Evolutionary conservation across 2,888 invertebrate species (phyloP), one percentile per base, ranked within the genome.

Genomic region (Netelia fuscicornis): DNA sequence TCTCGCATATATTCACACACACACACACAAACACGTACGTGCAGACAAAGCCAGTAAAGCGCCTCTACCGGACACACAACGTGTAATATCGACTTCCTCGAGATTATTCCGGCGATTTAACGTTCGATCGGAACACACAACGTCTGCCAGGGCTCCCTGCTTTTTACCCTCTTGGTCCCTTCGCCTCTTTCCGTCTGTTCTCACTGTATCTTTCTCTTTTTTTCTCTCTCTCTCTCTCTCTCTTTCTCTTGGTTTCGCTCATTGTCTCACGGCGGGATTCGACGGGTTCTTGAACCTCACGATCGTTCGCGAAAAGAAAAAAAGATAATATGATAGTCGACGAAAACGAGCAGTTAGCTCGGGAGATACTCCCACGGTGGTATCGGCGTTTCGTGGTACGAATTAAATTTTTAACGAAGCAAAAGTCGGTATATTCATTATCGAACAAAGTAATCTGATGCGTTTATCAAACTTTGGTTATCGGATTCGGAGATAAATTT

Each of bases 31-130:
- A 17, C 17, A 17, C 10, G 67, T 52, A 44, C 0, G 37, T 37
- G 37, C 37, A 42, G 17, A 30, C 25, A 25, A 25, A 71, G 17
- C 54, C n/a, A 78, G 52, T 60, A 79, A 72, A 65, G 23, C 9
- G 72, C 56, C 65, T 80, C 81, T 82, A 87, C 87, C 70, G 83
- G 58, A 37, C 48, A 75, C 70, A 67, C 77, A 78, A 48, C 76
- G 68, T 78, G 72, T 75, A 87, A 88, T 85, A 82, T 85, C 86
- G 84, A 82, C 84, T 86, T 84, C 82, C 86, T 81, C 78, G 67
- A 81, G 74, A 86, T 85, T 86, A 86, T 83, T 83, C 78, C 74
- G 70, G 72, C 79, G 85, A 85, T 85, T 85, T 85, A 58, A 77
- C 82, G 79, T 85, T 82, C 79, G 82, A 85, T 82, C 82, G 79